Base-by-base conservation (phyloP, 2,888 invertebrate species). In the Melieria crassipennis region DNA sequence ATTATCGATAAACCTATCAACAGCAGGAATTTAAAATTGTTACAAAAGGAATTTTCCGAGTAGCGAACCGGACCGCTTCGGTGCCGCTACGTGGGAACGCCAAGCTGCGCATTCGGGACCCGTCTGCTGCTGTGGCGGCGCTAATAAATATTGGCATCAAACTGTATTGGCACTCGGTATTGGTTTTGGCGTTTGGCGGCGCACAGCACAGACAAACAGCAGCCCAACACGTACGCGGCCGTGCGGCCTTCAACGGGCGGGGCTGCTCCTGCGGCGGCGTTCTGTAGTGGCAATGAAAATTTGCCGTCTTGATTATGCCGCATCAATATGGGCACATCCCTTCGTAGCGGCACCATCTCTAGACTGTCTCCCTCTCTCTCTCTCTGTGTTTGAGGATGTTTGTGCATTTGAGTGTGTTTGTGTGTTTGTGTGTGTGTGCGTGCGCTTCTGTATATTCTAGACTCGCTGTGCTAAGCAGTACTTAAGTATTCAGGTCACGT, bases 401-500 rank as follows among this genome's bases (percentile, higher is more conserved):
- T 60, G 60, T 3, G 30, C 30, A 30, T 30, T 30, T 30, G 30
- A 30, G 30, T 30, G 30, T 30, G 52, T 46, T 13, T 52, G 48
- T 61, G 61, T 71, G 5, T 46, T 9, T 61, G 55, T 48, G 10
- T 48, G 47, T 58, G n/a, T 63, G 11, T 70, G 67, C 30, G 58
- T 10, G 64, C 30, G 30, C 30, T 30, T 30, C 30, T 30, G 30
- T 30, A 30, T 30, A 30, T 30, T 30, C 30, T 30, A 30, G 3
- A 30, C 30, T 30, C 30, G 3, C 30, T 30, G 30, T 30, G 30
- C 30, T 30, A 30, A 30, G 30, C 69, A 69, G 73, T 75, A 73
- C 72, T 78, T 76, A 76, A 75, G 74, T 75, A 76, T 76, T 75
- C 76, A 75, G 75, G 75, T 75, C 77, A 76, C 76, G 77, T 76